Evolutionary conservation across 2,888 invertebrate species (phyloP), one percentile per base, ranked within the genome.

Genomic region (Lutraria lutraria): DNA sequence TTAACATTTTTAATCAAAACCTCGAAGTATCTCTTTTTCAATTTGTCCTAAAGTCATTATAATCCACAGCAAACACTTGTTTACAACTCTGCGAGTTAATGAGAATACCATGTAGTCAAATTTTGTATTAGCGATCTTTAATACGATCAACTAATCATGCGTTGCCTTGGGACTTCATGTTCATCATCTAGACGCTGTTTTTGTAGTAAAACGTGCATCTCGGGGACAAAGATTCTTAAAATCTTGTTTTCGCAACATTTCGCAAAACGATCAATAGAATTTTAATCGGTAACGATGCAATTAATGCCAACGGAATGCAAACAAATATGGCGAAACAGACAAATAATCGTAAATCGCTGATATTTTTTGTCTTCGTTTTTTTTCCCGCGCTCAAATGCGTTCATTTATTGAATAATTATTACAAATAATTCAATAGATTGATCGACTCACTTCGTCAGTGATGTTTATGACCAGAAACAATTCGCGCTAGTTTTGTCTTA

Each of bases 211-310:
- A 25, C 1, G 2, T 10, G 63, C 63, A 63, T 19, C 25, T 34
- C 15, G 31, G 34, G 16, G 29, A 76, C 76, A 31, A 31, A 76
- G 13, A 76, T 6, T 76, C 31, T n/a, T 76, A 76, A 31, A 34
- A 34, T 76, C 15, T 10, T 76, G 76, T 76, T 76, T 76, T 76
- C 34, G 34, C 76, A 31, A 34, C 76, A 34, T 76, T 76, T 31
- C 15, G 15, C 13, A 31, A 34, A 76, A 76, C 76, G 76, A 76
- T 76, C 76, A 34, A 76, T 76, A 34, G 19, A 76, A 76, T 34
- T 76, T 76, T 76, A 76, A 76, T 76, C 76, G 76, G 76, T 76
- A 16, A 34, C 76, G 31, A 76, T 76, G 76, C 29, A 76, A 76
- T 76, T 76, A 76, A 76, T 34, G 76, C 1, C 76, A 43, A 76